A percentile compares a stretch with the other conserved stretches of the same genome.
Evolutionary conservation across 64 coral and sea anemone genomes (phyloP).

Genomic region (Actinia tenebrosa): DNA sequence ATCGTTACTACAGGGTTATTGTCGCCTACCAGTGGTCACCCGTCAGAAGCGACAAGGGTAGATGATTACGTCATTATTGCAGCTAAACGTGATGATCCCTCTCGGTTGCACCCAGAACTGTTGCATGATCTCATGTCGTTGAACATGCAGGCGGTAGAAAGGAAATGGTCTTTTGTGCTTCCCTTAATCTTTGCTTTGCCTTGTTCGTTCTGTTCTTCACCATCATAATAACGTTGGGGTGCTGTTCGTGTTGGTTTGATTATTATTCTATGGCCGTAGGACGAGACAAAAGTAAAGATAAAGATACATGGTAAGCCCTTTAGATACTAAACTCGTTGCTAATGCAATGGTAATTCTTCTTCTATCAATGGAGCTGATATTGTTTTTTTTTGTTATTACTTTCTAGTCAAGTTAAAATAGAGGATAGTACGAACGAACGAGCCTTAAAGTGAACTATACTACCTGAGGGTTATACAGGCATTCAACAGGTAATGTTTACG

Average conservation of each 20-base stretch:
- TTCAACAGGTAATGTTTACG: slow-evolving; percentile 21
- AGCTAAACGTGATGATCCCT: not conserved
- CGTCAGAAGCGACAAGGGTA: not conserved
- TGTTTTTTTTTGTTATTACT: not conserved
- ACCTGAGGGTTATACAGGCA: not conserved
- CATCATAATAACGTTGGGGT: slow-evolving; percentile 80
- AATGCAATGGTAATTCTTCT: too few relatives aligned
- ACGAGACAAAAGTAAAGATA: slow-evolving; percentile 54
- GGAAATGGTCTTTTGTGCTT: slow-evolving; percentile 97
- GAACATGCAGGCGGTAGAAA: slow-evolving; percentile 56
- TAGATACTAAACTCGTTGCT: not conserved
- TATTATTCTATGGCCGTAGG: slow-evolving; percentile 78
- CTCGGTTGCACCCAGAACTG: not conserved
- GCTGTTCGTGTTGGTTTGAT: slow-evolving; percentile 92
- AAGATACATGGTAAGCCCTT: slow-evolving; percentile 78
- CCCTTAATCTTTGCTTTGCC: slow-evolving; percentile 89
- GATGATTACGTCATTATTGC: slow-evolving; percentile 1
- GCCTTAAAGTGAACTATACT: not conserved
- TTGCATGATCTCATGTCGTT: slow-evolving; percentile 58
- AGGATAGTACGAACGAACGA: slow-evolving; percentile 13
- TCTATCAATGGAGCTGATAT: too few relatives aligned
- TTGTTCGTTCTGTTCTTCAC: slow-evolving; percentile 90
- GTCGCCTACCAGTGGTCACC: slow-evolving; percentile 15
- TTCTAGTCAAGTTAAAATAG: slow-evolving; percentile 50
- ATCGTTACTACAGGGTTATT: not conserved